Evolutionary conservation across 2,113 vertebrate species (phyloP).

Genomic region (Amphilophus citrinellus): DNA sequence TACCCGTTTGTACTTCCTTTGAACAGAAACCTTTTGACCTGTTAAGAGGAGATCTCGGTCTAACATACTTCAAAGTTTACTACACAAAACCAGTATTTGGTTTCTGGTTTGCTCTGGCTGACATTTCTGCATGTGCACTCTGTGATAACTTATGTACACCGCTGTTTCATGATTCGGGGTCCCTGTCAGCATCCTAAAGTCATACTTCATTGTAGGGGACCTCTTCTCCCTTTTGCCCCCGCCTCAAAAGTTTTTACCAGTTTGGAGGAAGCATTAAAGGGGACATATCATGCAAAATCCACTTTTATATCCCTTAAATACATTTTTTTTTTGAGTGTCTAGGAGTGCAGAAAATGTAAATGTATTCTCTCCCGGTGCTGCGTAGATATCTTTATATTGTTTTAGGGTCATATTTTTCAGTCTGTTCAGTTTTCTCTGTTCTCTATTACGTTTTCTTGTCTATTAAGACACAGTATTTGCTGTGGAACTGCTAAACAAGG

Average conservation of each 20-base stretch:
- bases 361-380: too few species aligned
- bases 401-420: too few species aligned
- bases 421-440: too few species aligned
- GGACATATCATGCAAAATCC: too few species aligned
- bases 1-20: conserved; percentile 73
- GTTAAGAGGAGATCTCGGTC: conserved; percentile 30
- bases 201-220: conserved; percentile 45
- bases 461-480: too few species aligned
- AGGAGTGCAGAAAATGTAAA: too few species aligned
- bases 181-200: conserved; percentile 80
- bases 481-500: too few species aligned
- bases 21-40: conserved; percentile 41
- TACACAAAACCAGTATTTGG: conserved; percentile 48
- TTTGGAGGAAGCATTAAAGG: conserved; percentile 28
- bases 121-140: conserved; percentile 73
- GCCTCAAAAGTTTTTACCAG: conserved; percentile 30
- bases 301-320: too few species aligned
- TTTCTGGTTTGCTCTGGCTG: conserved; percentile 58
- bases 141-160: conserved; percentile 31
- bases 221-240: conserved; percentile 17
- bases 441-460: too few species aligned
- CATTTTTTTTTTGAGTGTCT: too few species aligned
- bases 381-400: too few species aligned
- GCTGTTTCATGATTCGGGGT: conserved; percentile 39
- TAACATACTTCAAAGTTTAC: conserved; percentile 45